phyloP scores from a whole-genome alignment of 2,113 vertebrate genomes.

The Phainopepla nitens region DNA sequence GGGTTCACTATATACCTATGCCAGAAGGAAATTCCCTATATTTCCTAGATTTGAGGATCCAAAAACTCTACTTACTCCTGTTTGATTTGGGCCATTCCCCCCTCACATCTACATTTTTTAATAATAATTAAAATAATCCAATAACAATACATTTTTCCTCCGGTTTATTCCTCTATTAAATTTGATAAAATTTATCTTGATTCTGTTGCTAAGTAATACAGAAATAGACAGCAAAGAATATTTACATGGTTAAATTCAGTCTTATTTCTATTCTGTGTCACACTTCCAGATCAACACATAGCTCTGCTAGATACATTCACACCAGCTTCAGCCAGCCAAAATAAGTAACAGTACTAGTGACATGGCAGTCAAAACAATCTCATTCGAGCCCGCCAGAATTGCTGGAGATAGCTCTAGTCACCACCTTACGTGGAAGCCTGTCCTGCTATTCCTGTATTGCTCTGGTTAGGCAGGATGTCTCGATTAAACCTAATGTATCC shows the following conservation, averaged over 20 bases:
- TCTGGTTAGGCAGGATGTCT: neutral
- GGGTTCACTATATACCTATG: neutral
- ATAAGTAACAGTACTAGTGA: neutral
- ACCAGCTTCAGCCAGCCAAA: neutral
- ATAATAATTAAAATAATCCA: neutral
- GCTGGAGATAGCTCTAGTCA: neutral
- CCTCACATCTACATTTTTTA: neutral
- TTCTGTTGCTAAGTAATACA: neutral
- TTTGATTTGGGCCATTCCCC: neutral
- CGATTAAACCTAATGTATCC: neutral
- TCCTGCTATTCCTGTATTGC: neutral
- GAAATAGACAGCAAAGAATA: neutral
- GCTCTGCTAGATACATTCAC: neutral
- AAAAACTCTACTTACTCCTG: neutral
- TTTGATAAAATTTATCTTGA: neutral
- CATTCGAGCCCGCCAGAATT: neutral
- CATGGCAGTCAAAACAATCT: neutral
- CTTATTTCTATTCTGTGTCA: neutral
- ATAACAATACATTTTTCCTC: neutral
- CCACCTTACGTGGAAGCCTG: neutral
- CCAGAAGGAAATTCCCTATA: neutral
- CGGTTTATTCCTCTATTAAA: neutral
- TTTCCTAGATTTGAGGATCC: neutral
- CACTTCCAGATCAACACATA: neutral
- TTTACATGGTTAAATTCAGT: neutral